Base-by-base conservation (phyloP, 2,888 invertebrate genomes). In the Hypena proboscidalis region DNA sequence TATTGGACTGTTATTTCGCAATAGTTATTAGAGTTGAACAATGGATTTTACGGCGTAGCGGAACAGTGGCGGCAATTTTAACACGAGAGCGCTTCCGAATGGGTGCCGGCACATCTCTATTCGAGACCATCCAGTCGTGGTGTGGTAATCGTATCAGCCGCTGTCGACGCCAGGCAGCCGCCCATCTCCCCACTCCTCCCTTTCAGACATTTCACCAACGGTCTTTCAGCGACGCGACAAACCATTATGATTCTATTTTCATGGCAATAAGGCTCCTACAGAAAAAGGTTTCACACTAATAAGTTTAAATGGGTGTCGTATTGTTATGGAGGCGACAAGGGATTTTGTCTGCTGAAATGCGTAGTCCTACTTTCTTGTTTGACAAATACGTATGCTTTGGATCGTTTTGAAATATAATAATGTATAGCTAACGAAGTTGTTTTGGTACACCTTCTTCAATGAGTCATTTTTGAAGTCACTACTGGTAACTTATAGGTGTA, bases 131-230 rank as follows among this genome's bases (percentile, higher is more conserved):
- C 92, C 93, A 93, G 92, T 91, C 93, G 94, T 92, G 90, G 88
- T 74, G 90, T 80, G 73, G 90, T 94, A 94, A 94, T 94, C 94
- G 91, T 93, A 94, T 94, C 93, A 94, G 49, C 55, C 52, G 46
- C 60, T 59, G 54, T 73, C 66, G 67, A 74, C 74, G 72, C 70
- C 74, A 62, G 67, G 71, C 64, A 57, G 52, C 64, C 59, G 45
- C 60, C 62, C 59, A 52, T 51, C 34, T 35, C 48, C 49, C 51
- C 36, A 32, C 38, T 32, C 61, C 56, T 57, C 50, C 66, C 47
- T 57, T 61, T 68, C 65, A 63, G 64, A 61, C 67, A 69, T 66
- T 72, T 66, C 54, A 49, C 63, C 66, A 70, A 74, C 70, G 70
- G 73, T 81, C 80, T 84, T 77, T 82, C 84, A 82, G 62, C 84